Conservation (phyloP, 2,888 invertebrate species). For the Drosophila cognata region DNA sequence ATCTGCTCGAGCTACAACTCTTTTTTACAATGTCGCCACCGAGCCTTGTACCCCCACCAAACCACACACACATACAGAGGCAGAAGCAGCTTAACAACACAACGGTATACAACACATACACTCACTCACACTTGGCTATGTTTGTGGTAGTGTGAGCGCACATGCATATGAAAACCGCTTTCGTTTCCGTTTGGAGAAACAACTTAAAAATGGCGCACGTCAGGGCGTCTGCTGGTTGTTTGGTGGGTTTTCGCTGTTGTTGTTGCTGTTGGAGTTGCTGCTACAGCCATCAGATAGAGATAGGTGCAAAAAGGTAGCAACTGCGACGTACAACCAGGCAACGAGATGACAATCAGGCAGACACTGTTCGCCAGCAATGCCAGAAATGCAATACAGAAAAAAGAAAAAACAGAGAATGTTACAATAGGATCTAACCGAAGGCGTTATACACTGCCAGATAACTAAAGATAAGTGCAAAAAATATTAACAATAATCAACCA, state of each 20-base stretch:
- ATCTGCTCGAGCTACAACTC: constrained; percentile 56
- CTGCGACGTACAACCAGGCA: constrained; percentile 53
- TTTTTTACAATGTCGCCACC: constrained; percentile 75
- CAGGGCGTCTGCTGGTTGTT: constrained; percentile 55
- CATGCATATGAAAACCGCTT: constrained; percentile 81
- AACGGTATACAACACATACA: constrained; percentile 38
- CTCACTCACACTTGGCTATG: constrained; percentile 4
- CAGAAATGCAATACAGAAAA: constrained; percentile 39
- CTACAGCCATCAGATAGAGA: constrained; percentile 68
- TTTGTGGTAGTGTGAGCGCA: constrained; percentile 51
- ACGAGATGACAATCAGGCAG: constrained; percentile 73
- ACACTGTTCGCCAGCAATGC: constrained; percentile 38
- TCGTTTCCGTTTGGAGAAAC: constrained; percentile 79
- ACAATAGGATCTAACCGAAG: not conserved
- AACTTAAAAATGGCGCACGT: constrained; percentile 77
- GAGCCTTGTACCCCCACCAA: constrained; percentile 24
- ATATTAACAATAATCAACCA: not conserved
- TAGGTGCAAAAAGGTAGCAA: constrained; percentile 73
- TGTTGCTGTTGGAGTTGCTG: constrained; percentile 34
- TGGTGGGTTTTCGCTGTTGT: constrained; percentile 25
- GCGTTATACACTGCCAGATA: not conserved
- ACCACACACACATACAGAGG: constrained; percentile 23
- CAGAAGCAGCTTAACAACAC: constrained; percentile 52
- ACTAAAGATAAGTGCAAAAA: not conserved
- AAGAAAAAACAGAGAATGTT: not conserved